These are phyloP conservation scores for Diorhabda sublineata DNA, from an alignment of 1,140 invertebrate genomes.

Conservation along the genomic window DNA sequence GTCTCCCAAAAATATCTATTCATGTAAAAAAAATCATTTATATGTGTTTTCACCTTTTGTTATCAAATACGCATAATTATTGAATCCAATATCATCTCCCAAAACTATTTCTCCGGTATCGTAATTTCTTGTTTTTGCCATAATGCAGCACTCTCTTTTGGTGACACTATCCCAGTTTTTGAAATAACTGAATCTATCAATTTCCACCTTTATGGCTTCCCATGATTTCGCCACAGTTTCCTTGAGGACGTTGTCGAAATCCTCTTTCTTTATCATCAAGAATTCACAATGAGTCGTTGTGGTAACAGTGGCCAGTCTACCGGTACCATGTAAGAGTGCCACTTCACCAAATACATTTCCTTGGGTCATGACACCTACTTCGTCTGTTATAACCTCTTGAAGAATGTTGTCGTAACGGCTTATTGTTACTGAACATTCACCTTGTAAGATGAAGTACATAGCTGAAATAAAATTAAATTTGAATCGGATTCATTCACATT, in stretches of 20 bases:
- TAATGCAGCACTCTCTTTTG: slow-evolving; percentile 59
- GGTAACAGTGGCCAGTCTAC: slow-evolving; percentile 54
- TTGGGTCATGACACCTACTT: slow-evolving; percentile 15
- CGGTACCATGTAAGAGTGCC: slow-evolving; percentile 56
- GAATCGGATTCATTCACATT: background rate
- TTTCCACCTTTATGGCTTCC: slow-evolving; percentile 55
- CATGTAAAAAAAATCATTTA: too few species aligned
- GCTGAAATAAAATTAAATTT: background rate
- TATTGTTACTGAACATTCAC: slow-evolving; percentile 52
- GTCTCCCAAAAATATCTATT: too few species aligned
- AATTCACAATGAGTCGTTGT: slow-evolving; percentile 46
- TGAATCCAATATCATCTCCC: slow-evolving; percentile 58
- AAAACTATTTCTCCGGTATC: slow-evolving; percentile 55
- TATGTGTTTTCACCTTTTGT: slow-evolving; percentile 48
- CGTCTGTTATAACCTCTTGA: slow-evolving; percentile 47
- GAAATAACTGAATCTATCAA: slow-evolving; percentile 60
- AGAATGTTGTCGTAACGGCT: slow-evolving; percentile 50
- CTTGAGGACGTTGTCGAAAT: slow-evolving; percentile 59
- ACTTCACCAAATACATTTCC: slow-evolving; percentile 59
- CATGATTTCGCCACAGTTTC: slow-evolving; percentile 55
- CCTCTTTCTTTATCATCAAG: slow-evolving; percentile 37
- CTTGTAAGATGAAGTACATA: slow-evolving; percentile 56
- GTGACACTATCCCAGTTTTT: slow-evolving; percentile 55
- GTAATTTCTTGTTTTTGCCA: slow-evolving; percentile 54
- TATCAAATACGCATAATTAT: slow-evolving; percentile 62